A percentile compares a stretch with the other conserved stretches of the same genome.
Conservation (phyloP, 2,888 invertebrate genomes). For the Orthosia incerta region DNA sequence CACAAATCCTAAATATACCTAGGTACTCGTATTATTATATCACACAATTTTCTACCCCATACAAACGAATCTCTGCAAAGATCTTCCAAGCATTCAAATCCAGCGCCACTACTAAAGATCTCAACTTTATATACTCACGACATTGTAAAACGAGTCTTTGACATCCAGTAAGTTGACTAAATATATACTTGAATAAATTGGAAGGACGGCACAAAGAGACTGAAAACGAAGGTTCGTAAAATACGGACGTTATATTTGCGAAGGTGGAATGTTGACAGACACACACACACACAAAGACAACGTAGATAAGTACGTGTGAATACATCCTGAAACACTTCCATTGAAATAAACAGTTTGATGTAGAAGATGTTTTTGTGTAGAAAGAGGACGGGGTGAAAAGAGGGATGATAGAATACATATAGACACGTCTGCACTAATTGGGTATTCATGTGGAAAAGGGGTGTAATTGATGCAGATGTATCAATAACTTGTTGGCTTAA, state of each 20-base stretch:
- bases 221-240: constrained; percentile 38
- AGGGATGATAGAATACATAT: not conserved
- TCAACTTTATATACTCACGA: constrained; percentile 38
- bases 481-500: not conserved
- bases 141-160: constrained; percentile 58
- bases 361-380: constrained; percentile 24
- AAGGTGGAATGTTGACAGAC: constrained; percentile 50
- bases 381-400: constrained; percentile 14
- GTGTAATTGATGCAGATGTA: not conserved
- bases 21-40: not conserved
- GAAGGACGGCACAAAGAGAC: constrained; percentile 55
- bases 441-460: not conserved
- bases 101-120: constrained; percentile 41
- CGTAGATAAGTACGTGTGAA: constrained; percentile 29
- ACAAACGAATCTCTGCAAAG: constrained; percentile 16
- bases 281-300: constrained; percentile 17
- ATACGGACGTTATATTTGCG: constrained; percentile 55
- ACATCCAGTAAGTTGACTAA: constrained; percentile 45
- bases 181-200: constrained; percentile 66
- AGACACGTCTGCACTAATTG: constrained; percentile 12
- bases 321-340: constrained; percentile 33
- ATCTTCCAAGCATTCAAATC: constrained; percentile 36
- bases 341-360: constrained; percentile 43
- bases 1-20: not conserved
- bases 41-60: constrained; percentile 3